phyloP scores from a whole-genome alignment of 2,888 invertebrate genomes.

The Eulithis testata region DNA sequence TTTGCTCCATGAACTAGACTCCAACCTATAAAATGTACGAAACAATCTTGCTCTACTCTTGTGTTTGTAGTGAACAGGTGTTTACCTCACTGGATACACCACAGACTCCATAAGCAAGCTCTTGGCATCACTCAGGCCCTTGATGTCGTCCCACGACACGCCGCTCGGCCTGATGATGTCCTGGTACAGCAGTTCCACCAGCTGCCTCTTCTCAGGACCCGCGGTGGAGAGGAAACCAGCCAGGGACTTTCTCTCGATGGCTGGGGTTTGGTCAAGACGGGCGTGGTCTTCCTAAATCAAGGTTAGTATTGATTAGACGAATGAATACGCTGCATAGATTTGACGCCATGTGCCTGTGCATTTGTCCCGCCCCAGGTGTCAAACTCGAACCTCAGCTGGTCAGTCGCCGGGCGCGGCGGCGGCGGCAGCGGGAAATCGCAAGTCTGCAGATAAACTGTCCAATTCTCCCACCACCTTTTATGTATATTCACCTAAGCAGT shows the following conservation, averaged over 20 bases:
- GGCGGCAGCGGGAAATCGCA: no score
- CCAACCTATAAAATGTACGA: no score
- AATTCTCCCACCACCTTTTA: no score
- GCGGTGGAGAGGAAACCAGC: conserved; percentile 57
- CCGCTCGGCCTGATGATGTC: conserved; percentile 86
- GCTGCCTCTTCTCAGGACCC: conserved; percentile 85
- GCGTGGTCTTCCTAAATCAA: conserved; percentile 26
- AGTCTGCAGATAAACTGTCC: no score
- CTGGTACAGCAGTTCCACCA: conserved; percentile 87
- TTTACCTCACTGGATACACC: conserved; percentile 87
- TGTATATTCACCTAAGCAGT: no score
- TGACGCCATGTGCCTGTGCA: no score
- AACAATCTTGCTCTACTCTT: no score
- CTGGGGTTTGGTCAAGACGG: conserved; percentile 44
- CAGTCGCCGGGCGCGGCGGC: no score
- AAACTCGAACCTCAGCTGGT: no score
- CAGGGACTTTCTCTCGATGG: conserved; percentile 64
- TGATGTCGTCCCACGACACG: conserved; percentile 92
- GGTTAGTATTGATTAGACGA: background rate
- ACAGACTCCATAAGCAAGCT: conserved; percentile 93
- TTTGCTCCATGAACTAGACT: no score
- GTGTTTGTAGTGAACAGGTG: no score
- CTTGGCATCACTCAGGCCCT: conserved; percentile 88
- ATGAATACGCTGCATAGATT: background rate
- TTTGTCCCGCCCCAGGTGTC: no score